Evolutionary conservation across 2,888 invertebrate species (phyloP), one percentile per base, ranked within the genome.

Genomic region (Polydesmus complanatus): DNA sequence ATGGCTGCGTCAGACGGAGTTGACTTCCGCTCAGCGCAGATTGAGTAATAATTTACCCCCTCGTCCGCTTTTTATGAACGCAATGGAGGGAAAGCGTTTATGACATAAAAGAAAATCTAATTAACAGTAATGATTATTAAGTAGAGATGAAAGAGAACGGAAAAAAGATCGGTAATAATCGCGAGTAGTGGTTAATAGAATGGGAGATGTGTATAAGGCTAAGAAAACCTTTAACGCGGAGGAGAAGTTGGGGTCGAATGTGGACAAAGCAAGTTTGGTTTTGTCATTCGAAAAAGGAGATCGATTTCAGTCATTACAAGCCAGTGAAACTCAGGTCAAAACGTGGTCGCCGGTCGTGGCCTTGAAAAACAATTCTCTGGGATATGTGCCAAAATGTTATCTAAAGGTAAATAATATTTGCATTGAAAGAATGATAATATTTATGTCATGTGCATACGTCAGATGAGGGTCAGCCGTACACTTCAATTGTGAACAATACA

Each of bases 341-440:
- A 37, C 37, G 21, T 61, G 61, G 61, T 48, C 51, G 3, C 57
- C 57, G 19, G 61, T 53, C 18, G 37, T 57, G 26, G 58, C 61
- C 27, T 54, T 61, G 27, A 61, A 58, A 54, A 53, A 58, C 23
- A 53, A 58, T n/a, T 26, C 61, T 3, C 26, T 61, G 5, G 61
- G 61, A 47, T 61, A 52, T 47, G 57, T 61, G 37, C 61, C 61
- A 14, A 27, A 23, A 23, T 57, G 54, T 54, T 58, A 58, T 54
- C 26, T 61, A n/a, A 61, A 61, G 61, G 61, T 61, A 53, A 14
- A 47, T 14, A 48, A 48, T 48, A n/a, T n/a, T n/a, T n/a, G n/a
- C n/a, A n/a, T n/a, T n/a, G n/a, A n/a, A n/a, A n/a, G n/a, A n/a
- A n/a, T n/a, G n/a, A n/a, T n/a, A n/a, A n/a, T n/a, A n/a, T n/a